phyloP scores from a whole-genome alignment of 2,113 vertebrate species.

The Psittacus erithacus region DNA sequence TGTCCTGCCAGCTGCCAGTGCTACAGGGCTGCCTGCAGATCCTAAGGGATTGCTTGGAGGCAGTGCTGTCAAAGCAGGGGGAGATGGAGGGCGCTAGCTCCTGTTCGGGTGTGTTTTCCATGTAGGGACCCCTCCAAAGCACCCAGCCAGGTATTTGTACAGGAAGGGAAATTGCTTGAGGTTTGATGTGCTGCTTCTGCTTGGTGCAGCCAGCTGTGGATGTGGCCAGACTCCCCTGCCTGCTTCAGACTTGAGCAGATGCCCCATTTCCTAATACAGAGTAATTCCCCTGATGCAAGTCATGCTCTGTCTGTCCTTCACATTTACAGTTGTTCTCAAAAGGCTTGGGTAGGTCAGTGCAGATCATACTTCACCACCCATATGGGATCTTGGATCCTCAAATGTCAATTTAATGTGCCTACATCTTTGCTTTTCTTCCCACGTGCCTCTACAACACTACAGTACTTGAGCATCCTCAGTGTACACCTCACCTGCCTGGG shows the following conservation, averaged over 20 bases:
- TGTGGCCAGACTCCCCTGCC: too few relatives aligned
- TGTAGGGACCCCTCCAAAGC: neutral
- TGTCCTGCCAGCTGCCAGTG: neutral
- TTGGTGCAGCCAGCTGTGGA: neutral
- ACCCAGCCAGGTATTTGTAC: neutral
- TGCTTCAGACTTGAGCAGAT: neutral
- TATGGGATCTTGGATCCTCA: neutral
- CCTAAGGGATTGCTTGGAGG: neutral
- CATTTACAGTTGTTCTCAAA: neutral
- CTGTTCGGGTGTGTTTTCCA: neutral
- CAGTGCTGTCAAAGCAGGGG: accelerated
- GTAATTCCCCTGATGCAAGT: accelerated
- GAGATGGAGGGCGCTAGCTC: neutral
- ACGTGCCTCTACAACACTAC: neutral
- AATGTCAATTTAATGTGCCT: accelerated
- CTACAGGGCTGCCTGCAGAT: neutral
- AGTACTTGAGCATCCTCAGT: neutral
- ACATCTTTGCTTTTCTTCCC: neutral
- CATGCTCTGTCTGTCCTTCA: neutral
- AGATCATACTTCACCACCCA: accelerated
- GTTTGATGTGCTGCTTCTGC: neutral
- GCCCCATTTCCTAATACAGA: accelerated
- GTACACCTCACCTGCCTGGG: accelerated
- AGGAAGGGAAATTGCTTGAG: neutral
- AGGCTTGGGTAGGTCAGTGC: neutral